Base-by-base conservation (phyloP, 1,140 invertebrate genomes). In the Sarcophaga bullata region DNA sequence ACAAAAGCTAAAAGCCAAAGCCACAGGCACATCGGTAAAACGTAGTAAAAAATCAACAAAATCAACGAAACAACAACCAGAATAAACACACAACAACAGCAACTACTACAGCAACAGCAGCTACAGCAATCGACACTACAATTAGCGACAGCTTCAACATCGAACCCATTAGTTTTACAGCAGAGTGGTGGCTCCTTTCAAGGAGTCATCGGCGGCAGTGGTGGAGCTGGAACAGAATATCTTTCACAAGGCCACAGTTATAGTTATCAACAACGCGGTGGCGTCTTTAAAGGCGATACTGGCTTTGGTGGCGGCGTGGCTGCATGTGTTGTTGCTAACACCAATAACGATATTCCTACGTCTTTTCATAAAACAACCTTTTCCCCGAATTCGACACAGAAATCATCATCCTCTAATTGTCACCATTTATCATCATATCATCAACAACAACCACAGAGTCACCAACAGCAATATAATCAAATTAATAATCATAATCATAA, bases 1-100 rank as follows among this genome's bases (percentile, higher is more conserved):
- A 84, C 87, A 89, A 84, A 88, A 88, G 86, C 87, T 89, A 80
- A 89, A 89, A 85, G 87, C 87, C 85, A 89, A 89, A 85, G 87
- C 87, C 85, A 86, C 87, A 86, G 83, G 80, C 54, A 78, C 80
- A 37, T 81, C 80, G 46, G 83, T 76, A 0, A 81, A 83, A 78
- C 80, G 83, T 52, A 78, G 87, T 86, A 82, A 87, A 85, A 86
- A 86, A 88, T 85, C 87, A 84, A 73, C 86, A 85, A 85, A 86
- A 85, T 83, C 17, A 78, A 78, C 75, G 25, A 68, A 17, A 68
- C 62, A 83, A 85, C 85, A 86, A 19, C n/a, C n/a, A n/a, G n/a
- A n/a, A n/a, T n/a, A n/a, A n/a, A n/a, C n/a, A n/a, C n/a, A n/a
- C 82, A 85, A 88, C 83, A 85, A 85, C 37, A 87, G 88, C 84